phyloP scores from a whole-genome alignment of 2,888 invertebrate genomes.

The Agelastica alni region DNA sequence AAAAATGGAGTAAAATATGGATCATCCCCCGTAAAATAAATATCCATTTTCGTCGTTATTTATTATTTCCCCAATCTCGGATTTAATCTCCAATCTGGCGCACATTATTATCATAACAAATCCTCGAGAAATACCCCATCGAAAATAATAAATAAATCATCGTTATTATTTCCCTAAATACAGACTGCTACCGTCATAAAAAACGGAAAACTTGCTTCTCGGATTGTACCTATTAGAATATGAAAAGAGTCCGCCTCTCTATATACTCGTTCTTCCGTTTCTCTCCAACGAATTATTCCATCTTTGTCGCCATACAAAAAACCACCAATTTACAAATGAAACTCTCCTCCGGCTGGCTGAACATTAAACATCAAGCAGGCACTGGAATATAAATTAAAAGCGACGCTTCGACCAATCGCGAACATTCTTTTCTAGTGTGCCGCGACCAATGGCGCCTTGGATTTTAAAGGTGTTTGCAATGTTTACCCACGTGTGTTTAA shows the following conservation, averaged over 20 bases:
- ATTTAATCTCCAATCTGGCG: slow-evolving; percentile 6
- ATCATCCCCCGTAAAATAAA: background rate
- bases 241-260: slow-evolving; percentile 44
- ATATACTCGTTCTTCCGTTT: slow-evolving; percentile 22
- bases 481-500: slow-evolving; percentile 27
- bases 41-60: slow-evolving; percentile 12
- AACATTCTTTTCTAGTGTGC: slow-evolving; percentile 38
- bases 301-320: slow-evolving; percentile 43
- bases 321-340: slow-evolving; percentile 50
- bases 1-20: no score
- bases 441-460: slow-evolving; percentile 45
- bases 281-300: slow-evolving; percentile 34
- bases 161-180: slow-evolving; percentile 9
- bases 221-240: slow-evolving; percentile 43
- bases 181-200: background rate
- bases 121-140: slow-evolving; percentile 3
- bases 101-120: slow-evolving; percentile 16
- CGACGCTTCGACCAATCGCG: slow-evolving; percentile 45
- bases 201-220: slow-evolving; percentile 30
- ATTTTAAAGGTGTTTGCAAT: slow-evolving; percentile 28
- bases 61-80: background rate
- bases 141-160: slow-evolving; percentile 20
- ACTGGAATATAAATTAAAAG: slow-evolving; percentile 54
- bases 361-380: slow-evolving; percentile 46
- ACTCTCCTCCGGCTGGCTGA: slow-evolving; percentile 42